Evolutionary conservation across 2,797 vertebrate species (phyloP), one percentile per base, ranked within the genome.

Genomic region (Onychomys torridus): DNA sequence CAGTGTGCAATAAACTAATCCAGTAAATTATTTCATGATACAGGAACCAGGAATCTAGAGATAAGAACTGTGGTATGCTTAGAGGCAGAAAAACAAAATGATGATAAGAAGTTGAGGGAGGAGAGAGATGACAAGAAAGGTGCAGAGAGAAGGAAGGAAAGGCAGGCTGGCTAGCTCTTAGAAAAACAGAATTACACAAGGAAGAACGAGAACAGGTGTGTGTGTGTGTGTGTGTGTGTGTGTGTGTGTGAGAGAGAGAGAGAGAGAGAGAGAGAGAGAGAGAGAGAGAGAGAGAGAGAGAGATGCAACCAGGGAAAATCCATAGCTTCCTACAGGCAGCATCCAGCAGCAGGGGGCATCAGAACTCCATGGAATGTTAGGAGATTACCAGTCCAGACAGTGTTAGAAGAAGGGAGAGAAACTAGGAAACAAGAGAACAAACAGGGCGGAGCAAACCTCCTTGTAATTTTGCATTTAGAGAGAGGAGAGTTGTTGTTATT

Each of bases 271-370:
- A 43, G 73, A 27, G 40, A 76, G 73, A 76, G 23, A n/a, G 82
- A 65, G 59, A 83, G 81, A 63, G 81, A 83, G 79, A 83, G n/a
- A 46, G 79, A 83, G 37, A 63, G 57, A 40, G 37, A 84, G 14
- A 27, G 2, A 14, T 34, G 43, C 63, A 69, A 13, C 6, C 37
- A 32, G 57, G 27, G 37, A 83, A 63, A 13, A 29, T 83, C 19
- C 14, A 43, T 43, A n/a, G 6, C 52, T 52, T 52, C 43, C 6
- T 55, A 16, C 29, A 79, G 40, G 10, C 57, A 5, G 57, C 46
- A 88, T 91, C 63, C 81, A 97, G 91, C 98, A 96, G 98, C 97
- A 98, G 98, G 98, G 97, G 98, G 98, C 98, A 96, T 92, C 96
- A 95, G 97, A 97, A 97, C 98, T 98, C 98, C 98, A 98, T 5